Base-by-base conservation (phyloP, 30 jellyfish, hydroid and myxozoan species). In the Catostylus mosaicus region DNA sequence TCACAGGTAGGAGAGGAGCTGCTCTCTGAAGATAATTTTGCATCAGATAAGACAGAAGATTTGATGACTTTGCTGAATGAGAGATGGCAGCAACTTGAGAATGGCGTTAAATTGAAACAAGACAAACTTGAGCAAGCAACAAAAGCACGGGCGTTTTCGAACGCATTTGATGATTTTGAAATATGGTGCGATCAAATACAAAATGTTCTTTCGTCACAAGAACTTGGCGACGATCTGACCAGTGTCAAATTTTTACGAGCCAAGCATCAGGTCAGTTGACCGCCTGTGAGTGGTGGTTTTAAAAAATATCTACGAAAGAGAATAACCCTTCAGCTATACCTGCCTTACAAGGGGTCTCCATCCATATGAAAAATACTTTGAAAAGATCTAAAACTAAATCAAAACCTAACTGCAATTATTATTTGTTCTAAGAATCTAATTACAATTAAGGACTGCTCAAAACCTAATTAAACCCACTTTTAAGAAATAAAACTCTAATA, bases 181-280 rank as follows among this genome's bases (percentile, higher is more conserved):
- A 57, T 76, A 14, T 89, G 97, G 97, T 72, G 88, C 36, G 87
- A 89, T 46, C 90, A 74, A 43, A 51, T 78, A 9, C 66, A 74
- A 34, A 75, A 26, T 30, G 61, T 51, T 18, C 78, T 89, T 48
- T 24, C 78, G 7, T 63, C 83, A 10, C 52, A 68, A 52, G 86
- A 67, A 37, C 59, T 34, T 47, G 90, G 86, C 1, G 87, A 80
- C 27, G 97, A 78, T 73, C 46, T 89, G 48, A 65, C 90, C 24
- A 69, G 77, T 65, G 89, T 78, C 34, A 48, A 73, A 23, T 74
- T 75, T 29, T 68, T 66, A 35, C 62, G 67, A 3, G 66, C 68
- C 30, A 89, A 82, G 51, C 88, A 78, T 9, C 87, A 61, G 79
- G 90, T 77, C 19, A 22, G 90, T 14, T 6, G n/a, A n/a, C n/a